Conservation (phyloP, 1,140 invertebrate species). For the Trachelipus rathkii region DNA sequence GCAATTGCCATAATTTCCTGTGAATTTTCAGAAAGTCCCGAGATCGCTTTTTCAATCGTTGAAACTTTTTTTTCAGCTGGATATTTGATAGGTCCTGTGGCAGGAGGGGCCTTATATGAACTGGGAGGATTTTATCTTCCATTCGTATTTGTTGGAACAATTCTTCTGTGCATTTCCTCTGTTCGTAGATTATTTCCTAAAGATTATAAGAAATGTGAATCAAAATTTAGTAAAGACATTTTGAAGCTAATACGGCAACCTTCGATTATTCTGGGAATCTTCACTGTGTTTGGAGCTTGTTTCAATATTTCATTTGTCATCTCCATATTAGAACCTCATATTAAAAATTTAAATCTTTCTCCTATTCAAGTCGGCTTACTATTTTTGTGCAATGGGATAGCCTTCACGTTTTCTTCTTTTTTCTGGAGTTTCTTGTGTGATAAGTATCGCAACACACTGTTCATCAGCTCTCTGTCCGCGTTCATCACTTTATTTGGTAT, state of each 20-base stretch:
- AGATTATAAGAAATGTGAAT: constrained; percentile 52
- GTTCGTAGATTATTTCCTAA: constrained; percentile 58
- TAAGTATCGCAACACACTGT: constrained; percentile 60
- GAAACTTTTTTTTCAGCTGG: constrained; percentile 21
- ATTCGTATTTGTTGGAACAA: constrained; percentile 47
- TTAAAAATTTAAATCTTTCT: constrained; percentile 65
- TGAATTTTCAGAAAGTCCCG: constrained; percentile 22
- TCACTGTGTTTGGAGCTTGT: constrained; percentile 67
- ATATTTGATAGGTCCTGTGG: constrained; percentile 43
- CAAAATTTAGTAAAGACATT: constrained; percentile 59
- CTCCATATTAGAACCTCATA: constrained; percentile 75
- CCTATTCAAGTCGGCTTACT: constrained; percentile 73
- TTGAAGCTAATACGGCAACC: constrained; percentile 46
- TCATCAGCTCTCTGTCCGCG: constrained; percentile 64
- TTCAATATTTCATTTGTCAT: constrained; percentile 76
- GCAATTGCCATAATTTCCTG: constrained; percentile 17
- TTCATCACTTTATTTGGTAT: constrained; percentile 59
- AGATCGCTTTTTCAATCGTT: constrained; percentile 14
- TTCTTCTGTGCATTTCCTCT: constrained; percentile 44
- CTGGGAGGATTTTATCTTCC: constrained; percentile 48
- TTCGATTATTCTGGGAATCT: constrained; percentile 56
- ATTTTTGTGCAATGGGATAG: constrained; percentile 83
- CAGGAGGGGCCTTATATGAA: constrained; percentile 48
- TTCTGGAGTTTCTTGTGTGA: constrained; percentile 76
- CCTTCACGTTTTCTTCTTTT: constrained; percentile 75